Percentiles rank a stretch among this genome's conserved stretches.
Conservation (phyloP, 2,888 invertebrate species). For the Acrobasis consociella region DNA sequence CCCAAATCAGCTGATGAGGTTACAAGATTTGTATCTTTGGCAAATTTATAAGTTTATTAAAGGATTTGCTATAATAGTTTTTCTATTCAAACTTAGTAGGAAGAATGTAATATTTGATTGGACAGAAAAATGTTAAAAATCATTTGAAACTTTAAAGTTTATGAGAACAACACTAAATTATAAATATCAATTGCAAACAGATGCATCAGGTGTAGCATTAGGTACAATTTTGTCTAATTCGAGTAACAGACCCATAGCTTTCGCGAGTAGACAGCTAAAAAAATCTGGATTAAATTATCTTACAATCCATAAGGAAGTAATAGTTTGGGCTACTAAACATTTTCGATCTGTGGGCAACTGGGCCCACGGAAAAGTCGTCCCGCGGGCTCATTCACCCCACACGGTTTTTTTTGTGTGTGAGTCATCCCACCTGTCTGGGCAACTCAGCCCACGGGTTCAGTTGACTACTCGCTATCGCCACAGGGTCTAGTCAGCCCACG, state of each 20-base stretch:
- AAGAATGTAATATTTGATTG: slow-evolving; percentile 1
- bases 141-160: neutral
- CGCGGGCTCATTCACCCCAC: too few species aligned
- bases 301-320: neutral
- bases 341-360: too few species aligned
- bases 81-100: neutral
- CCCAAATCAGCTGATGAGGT: neutral
- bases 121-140: slow-evolving; percentile 1
- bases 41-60: slow-evolving; percentile 19
- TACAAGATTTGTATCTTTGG: neutral
- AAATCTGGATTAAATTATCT: neutral
- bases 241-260: slow-evolving; percentile 13
- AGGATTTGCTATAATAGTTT: slow-evolving; percentile 5
- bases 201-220: slow-evolving; percentile 12
- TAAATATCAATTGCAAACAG: neutral
- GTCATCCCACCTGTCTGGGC: too few species aligned
- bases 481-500: too few species aligned
- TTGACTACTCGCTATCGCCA: too few species aligned
- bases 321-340: too few species aligned
- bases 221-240: slow-evolving; percentile 4
- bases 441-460: too few species aligned
- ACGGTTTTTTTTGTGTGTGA: too few species aligned
- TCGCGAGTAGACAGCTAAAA: slow-evolving; percentile 11
- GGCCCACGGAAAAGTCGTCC: too few species aligned
- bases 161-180: neutral